These are phyloP conservation scores for Riparia riparia DNA, from an alignment of 2,113 vertebrate species.

Conservation along the genomic window DNA sequence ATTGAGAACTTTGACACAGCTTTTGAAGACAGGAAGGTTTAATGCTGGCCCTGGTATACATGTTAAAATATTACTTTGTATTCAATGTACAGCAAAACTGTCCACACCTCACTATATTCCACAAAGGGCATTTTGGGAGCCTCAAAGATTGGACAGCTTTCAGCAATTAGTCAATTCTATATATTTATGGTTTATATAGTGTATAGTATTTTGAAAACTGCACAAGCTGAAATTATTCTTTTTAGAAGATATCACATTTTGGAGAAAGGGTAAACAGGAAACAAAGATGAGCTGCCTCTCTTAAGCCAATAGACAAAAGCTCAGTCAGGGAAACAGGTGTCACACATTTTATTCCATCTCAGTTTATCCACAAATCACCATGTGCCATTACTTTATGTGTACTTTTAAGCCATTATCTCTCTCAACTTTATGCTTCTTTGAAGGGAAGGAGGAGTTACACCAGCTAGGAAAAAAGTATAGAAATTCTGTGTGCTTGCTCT, in stretches of 20 bases:
- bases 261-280: neutral
- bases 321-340: neutral
- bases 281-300: neutral
- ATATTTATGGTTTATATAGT: neutral
- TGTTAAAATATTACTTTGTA: neutral
- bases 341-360: neutral
- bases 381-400: neutral
- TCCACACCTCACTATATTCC: neutral
- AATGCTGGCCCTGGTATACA: neutral
- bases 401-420: neutral
- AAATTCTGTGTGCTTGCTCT: neutral
- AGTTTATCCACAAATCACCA: neutral
- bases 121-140: neutral
- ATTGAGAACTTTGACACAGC: neutral
- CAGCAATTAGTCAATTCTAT: neutral
- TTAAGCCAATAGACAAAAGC: neutral
- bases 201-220: neutral
- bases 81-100: neutral
- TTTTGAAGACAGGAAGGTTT: neutral
- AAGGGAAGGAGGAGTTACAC: neutral
- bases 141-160: neutral
- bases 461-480: neutral
- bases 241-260: neutral
- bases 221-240: neutral
- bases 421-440: neutral